A percentile compares a stretch with the other conserved stretches of the same genome.
Conservation (phyloP, 2,113 vertebrate genomes). For the Laticauda laticaudata region DNA sequence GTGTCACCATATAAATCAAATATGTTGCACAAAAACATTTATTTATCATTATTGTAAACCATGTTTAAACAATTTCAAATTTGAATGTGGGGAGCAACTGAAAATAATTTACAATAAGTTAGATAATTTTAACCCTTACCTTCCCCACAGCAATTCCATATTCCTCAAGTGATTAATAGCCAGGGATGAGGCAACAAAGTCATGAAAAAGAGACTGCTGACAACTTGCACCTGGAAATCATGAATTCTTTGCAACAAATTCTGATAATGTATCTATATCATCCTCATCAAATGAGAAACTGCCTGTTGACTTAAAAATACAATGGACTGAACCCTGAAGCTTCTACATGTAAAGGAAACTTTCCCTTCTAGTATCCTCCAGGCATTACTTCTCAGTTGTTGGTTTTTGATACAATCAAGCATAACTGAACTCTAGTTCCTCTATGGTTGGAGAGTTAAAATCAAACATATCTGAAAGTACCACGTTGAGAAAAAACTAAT, state of each 20-base stretch:
- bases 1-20: not conserved
- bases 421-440: not conserved
- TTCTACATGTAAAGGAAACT: not conserved
- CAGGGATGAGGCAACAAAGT: not conserved
- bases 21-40: not conserved
- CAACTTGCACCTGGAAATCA: not conserved
- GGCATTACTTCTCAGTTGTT: not conserved
- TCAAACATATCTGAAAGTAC: not conserved
- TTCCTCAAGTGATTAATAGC: not conserved
- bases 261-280: not conserved
- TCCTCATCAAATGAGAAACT: not conserved
- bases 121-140: not conserved
- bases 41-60: not conserved
- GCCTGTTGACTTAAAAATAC: not conserved
- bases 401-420: not conserved
- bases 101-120: not conserved
- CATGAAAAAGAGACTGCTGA: not conserved
- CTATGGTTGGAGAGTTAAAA: not conserved
- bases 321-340: not conserved
- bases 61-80: not conserved
- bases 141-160: not conserved
- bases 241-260: not conserved
- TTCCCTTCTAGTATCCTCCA: not conserved
- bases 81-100: not conserved
- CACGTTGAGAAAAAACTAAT: not conserved